Base-by-base conservation (phyloP, 1,140 invertebrate species). In the Proales similis region DNA sequence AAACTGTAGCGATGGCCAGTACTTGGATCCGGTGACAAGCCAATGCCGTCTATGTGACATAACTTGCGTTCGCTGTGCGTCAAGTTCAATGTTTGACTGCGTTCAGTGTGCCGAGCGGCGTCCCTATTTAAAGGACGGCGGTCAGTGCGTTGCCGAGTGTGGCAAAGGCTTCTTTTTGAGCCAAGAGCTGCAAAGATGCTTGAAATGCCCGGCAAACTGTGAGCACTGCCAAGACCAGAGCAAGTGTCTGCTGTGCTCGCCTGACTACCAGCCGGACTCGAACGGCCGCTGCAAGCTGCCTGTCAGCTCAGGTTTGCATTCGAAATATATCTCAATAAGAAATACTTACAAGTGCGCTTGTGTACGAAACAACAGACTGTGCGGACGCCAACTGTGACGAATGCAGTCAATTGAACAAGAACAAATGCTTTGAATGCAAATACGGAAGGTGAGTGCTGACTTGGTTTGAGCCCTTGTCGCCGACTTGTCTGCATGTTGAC, bases 11-110 rank as follows among this genome's bases (percentile, higher is more conserved):
- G 4, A 7, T 32, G 19, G 19, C 22, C 26, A 42, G 20, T 57
- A 42, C 19, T 57, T 42, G 27, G 36, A 57, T 26, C n/a, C 22
- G 30, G 29, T 19, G 3, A 4, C 11, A n/a, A 26, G n/a, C 22
- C 26, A 57, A 4, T 57, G 51, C n/a, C 39, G 20, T 42, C 36
- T 7, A 26, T 57, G 51, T 57, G 51, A 57, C 36, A 20, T 57
- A n/a, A 42, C 51, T 5, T 57, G 51, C 45, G 20, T 7, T 9
- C 36, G 45, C 29, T 57, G 51, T 24, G 30, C 24, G 20, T 57
- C 51, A 17, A 57, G 14, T n/a, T 12, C 38, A 12, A 11, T 17
- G 12, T 7, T 12, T 24, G 39, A 36, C 19, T 57, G 51, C 45
- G 29, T 42, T 14, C 39, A 29, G 17, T 57, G 51, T 57, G 4